Conservation (phyloP, 2,797 vertebrate species). For the Enteromius thamalakanensis region DNA sequence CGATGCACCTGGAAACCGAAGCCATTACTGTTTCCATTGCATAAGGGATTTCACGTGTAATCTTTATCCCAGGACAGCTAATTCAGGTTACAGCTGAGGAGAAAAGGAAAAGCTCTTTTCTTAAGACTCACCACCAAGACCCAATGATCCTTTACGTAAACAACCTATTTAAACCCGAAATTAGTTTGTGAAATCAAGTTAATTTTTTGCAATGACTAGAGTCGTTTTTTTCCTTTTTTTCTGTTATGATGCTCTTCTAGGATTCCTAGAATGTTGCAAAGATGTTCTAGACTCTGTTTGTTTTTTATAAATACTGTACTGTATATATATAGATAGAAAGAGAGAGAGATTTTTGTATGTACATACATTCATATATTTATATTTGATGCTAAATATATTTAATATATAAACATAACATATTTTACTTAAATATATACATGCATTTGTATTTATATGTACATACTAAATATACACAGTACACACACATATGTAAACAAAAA, state of each 20-base stretch:
- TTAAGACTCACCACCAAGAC: neutral
- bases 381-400: too few relatives aligned
- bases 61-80: constrained; percentile 71
- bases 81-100: constrained; percentile 66
- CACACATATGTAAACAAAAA: too few relatives aligned
- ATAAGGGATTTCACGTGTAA: constrained; percentile 74
- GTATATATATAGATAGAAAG: too few relatives aligned
- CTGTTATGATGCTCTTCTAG: neutral
- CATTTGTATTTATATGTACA: too few relatives aligned
- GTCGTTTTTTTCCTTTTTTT: neutral
- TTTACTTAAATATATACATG: too few relatives aligned
- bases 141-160: neutral
- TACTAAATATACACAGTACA: too few relatives aligned
- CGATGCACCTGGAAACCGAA: constrained; percentile 49
- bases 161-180: neutral
- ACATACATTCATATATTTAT: too few relatives aligned
- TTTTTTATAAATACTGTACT: too few relatives aligned
- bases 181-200: neutral
- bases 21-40: constrained; percentile 64
- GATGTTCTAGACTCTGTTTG: neutral
- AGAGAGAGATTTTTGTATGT: too few relatives aligned
- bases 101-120: constrained; percentile 35
- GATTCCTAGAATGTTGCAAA: neutral
- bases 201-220: neutral
- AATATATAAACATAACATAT: too few relatives aligned